A percentile compares a stretch with the other conserved stretches of the same genome.
phyloP scores from a whole-genome alignment of 1,140 invertebrate genomes.

The Yoshiicerus persimilis region DNA sequence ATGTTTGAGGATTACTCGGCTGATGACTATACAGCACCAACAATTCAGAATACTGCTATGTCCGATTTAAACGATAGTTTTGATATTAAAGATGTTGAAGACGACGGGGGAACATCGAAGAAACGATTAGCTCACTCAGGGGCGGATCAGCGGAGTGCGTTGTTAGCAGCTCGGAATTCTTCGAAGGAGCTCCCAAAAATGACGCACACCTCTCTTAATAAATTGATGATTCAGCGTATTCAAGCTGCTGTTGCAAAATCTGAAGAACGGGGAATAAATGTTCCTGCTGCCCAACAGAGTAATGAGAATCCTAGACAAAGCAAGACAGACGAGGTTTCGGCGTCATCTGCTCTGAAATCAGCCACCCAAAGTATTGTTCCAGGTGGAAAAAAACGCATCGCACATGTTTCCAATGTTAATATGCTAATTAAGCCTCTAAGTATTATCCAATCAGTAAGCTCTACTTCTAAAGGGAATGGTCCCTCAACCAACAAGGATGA shows the following conservation, averaged over 20 bases:
- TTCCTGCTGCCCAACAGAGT: not conserved
- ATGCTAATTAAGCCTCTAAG: constrained; percentile 30
- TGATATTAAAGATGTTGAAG: not conserved
- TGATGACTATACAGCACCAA: not conserved
- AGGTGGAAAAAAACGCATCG: constrained; percentile 49
- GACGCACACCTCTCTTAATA: not conserved
- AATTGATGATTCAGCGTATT: not conserved
- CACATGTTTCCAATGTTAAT: constrained; percentile 50
- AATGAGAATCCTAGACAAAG: too few species aligned
- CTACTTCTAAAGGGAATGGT: not conserved
- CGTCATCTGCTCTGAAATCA: not conserved
- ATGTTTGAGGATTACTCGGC: constrained; percentile 65
- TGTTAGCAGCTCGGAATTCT: not conserved
- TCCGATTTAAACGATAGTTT: not conserved
- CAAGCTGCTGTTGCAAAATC: not conserved
- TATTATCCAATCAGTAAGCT: not conserved
- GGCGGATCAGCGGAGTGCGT: not conserved
- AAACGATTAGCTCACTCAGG: not conserved
- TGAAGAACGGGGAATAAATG: not conserved
- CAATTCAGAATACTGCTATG: not conserved
- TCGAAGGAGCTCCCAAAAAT: not conserved
- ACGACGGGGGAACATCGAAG: not conserved
- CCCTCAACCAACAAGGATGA: not conserved
- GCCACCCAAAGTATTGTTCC: not conserved
- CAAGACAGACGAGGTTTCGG: not conserved